Base-by-base conservation (phyloP, 2,113 vertebrate species). In the Glaucidium brasilianum region DNA sequence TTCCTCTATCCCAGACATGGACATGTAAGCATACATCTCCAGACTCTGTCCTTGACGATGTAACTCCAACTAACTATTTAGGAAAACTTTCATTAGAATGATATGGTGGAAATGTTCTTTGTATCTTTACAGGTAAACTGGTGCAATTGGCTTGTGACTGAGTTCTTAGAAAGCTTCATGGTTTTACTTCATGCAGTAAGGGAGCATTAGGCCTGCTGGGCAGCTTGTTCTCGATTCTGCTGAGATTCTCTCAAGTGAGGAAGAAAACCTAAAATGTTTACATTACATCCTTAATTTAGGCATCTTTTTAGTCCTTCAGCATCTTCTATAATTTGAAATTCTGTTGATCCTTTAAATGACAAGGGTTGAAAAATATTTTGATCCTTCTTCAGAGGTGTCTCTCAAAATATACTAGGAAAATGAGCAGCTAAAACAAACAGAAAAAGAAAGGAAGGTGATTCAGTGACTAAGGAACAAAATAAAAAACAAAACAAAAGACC, bases 1-100 rank as follows among this genome's bases (percentile, higher is more conserved):
- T 63, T 75, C 12, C 32, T 75, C 34, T 72, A 4, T 59, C n/a
- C 27, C 2, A 18, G 32, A 8, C 0, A 0, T 19, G 10, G 35
- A 4, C 39, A 35, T 10, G 26, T 2, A 10, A 67, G 29, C 21
- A 37, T 27, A 34, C 6, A 27, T 29, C 35, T 62, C 34, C 52
- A 73, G 49, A 18, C 29, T 45, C 77, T 34, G 5, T 15, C 18
- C 27, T 49, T 85, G 16, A 21, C 34, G 22, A 20, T 69, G 21
- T 26, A 85, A 43, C 26, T 53, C 27, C 30, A 69, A 52, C 18
- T 41, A 59, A 69, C 21, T 35, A 30, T 15, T 19, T 45, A 88
- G 25, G 41, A 47, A 52, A 39, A 8, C 8, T 74, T 79, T 58
- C 1, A 0, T 47, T 52, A 41, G 19, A 53, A 75, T 34, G 30